A percentile compares a stretch with the other conserved stretches of the same genome.
These are phyloP conservation scores for Propithecus deckenii DNA, from an alignment of 2,797 vertebrate species.

Conservation along the genomic window DNA sequence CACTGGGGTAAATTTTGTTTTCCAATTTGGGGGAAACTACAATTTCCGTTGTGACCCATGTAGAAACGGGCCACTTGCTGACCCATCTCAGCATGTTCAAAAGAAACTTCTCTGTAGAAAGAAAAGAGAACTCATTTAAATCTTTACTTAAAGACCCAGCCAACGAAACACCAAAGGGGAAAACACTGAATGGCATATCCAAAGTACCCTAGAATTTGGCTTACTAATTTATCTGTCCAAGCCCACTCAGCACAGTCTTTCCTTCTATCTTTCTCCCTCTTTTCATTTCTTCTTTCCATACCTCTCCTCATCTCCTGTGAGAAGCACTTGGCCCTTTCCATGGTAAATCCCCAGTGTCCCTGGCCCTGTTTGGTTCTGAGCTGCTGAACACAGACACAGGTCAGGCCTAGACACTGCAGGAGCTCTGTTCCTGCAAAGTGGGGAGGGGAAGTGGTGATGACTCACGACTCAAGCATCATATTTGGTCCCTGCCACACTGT, in stretches of 20 bases:
- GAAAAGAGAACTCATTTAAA: not conserved
- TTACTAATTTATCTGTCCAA: not conserved
- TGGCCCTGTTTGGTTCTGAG: not conserved
- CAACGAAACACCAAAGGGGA: not conserved
- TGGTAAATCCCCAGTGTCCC: not conserved
- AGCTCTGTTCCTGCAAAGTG: not conserved
- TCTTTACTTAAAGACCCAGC: not conserved
- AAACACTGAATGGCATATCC: not conserved
- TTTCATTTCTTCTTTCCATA: not conserved
- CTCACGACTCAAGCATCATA: not conserved
- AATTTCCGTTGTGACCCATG: not conserved
- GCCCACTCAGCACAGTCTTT: not conserved
- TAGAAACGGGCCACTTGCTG: not conserved
- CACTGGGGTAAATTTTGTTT: not conserved
- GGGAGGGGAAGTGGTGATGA: not conserved
- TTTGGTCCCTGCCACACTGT: not conserved
- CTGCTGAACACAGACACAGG: not conserved
- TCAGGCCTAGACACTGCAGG: not conserved
- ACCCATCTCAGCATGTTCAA: not conserved
- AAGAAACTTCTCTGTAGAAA: not conserved
- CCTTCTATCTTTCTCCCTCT: not conserved
- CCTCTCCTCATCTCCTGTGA: not conserved
- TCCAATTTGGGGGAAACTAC: not conserved
- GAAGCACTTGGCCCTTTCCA: not conserved
- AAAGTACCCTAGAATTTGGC: not conserved